Base-by-base conservation (phyloP, 1,140 invertebrate species). In the Atta colombica region DNA sequence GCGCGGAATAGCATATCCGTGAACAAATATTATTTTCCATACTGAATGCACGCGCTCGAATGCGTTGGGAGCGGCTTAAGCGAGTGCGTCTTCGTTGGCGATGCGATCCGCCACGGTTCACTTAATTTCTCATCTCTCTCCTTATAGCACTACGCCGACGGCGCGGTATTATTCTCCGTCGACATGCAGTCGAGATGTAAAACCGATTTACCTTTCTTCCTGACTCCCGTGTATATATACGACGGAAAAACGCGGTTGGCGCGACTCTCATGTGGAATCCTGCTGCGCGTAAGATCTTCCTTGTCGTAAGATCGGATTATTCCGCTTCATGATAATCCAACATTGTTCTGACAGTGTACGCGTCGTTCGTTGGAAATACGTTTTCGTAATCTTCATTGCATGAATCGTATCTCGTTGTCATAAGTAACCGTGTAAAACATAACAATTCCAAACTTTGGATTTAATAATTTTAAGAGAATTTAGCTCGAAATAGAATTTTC, bases 1-100 rank as follows among this genome's bases (percentile, higher is more conserved):
- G 80, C 82, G 86, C 85, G 51, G 31, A 31, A 71, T 35, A 7
- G 55, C 75, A 66, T 63, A 86, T 91, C 71, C 74, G 35, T 51
- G 86, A 78, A 88, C 89, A 91, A 91, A 91, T 91, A 91, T 91
- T 91, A 91, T 91, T 91, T 91, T 87, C 87, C 77, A 90, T 91
- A 72, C 77, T 63, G 89, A 77, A 88, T 90, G 87, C 86, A 78
- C 87, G 81, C 89, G 82, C 68, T 80, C 80, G 85, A 69, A 49
- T 90, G 86, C 81, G 53, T 78, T 81, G 63, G 74, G 80, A 86
- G 77, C 84, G 89, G 89, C 84, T 91, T 91, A 91, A 90, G 45
- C 89, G 82, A 55, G 77, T 77, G 63, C 87, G 78, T 81, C 87
- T 88, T 71, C 85, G 55, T 71, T 82, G 86, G 60, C 81, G 86